Evolutionary conservation across 2,113 vertebrate species (phyloP), one percentile per base, ranked within the genome.

Genomic region (Apodemus sylvaticus): DNA sequence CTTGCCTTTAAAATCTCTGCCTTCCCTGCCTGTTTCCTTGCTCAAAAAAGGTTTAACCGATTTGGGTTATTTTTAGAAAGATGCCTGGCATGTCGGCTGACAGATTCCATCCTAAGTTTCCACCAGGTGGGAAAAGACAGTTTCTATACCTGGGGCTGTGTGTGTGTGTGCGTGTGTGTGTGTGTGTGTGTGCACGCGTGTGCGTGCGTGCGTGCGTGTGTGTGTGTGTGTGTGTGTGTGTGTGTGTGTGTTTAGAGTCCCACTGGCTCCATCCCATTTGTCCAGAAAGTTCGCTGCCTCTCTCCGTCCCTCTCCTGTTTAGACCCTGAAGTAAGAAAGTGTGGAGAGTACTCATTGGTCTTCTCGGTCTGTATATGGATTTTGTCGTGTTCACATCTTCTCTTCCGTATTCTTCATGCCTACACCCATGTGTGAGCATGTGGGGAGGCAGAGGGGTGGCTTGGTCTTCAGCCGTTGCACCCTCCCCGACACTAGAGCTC

Each of bases 41-140:
- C 94, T 97, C 97, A 66, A 96, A 97, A 97, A 96, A 93, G 97
- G 92, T 97, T 95, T 96, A 97, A 96, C 96, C 90, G 93, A 92
- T 97, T 97, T 94, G 73, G 66, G 89, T 89, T 98, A 97, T 97
- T 97, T 97, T 97, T 97, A 97, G 97, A 95, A 97, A 97, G 96
- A 96, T 96, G 96, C 96, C 94, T 96, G 94, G 97, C 86, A 92
- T 97, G 95, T 97, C 96, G 74, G 95, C 97, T 97, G 97, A 96
- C 97, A 82, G 51, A 97, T 97, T 97, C 86, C 95, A 97, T 97
- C 97, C 97, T 95, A 96, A 97, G 94, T 97, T 97, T 97, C 96
- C 96, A 91, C 93, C 95, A 94, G 97, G 96, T 96, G 81, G n/a
- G 55, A 94, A 92, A 96, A 96, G 97, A 91, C 94, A 86, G 92